phyloP scores from a whole-genome alignment of 2,113 vertebrate species.

The Alexandromys fortis region DNA sequence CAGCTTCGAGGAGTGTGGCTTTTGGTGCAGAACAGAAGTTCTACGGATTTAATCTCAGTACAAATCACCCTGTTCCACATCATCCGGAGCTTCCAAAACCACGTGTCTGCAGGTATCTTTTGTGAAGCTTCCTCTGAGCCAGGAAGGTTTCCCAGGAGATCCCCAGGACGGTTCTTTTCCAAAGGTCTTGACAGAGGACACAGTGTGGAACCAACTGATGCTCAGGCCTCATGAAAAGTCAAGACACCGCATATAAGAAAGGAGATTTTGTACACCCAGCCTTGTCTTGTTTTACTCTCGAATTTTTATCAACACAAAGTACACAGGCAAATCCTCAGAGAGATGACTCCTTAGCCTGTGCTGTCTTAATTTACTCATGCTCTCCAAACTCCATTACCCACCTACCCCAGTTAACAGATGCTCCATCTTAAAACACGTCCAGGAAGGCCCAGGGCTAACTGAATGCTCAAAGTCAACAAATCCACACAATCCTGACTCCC shows the following conservation, averaged over 20 bases:
- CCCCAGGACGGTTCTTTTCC: background rate
- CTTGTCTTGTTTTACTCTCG: background rate
- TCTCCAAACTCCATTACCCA: background rate
- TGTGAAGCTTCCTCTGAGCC: background rate
- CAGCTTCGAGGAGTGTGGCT: background rate
- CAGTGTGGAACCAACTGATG: background rate
- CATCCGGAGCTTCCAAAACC: background rate
- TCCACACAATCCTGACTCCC: background rate
- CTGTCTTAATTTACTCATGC: background rate
- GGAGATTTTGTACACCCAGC: background rate
- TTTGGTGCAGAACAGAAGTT: background rate
- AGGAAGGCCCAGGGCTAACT: background rate
- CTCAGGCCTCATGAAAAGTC: background rate
- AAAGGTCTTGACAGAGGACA: background rate
- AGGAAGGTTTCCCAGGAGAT: background rate
- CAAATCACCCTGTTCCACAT: background rate
- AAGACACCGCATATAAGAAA: background rate
- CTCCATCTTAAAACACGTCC: background rate
- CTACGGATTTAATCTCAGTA: background rate
- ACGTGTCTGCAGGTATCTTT: background rate
- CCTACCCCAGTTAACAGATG: slow-evolving; percentile 20
- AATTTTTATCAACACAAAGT: background rate
- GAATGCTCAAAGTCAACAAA: background rate
- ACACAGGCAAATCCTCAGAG: background rate
- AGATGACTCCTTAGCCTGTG: slow-evolving; percentile 12